Percentiles rank a stretch among this genome's conserved stretches.
Evolutionary conservation across 2,888 invertebrate species (phyloP).

Genomic region (Tyria jacobaeae): DNA sequence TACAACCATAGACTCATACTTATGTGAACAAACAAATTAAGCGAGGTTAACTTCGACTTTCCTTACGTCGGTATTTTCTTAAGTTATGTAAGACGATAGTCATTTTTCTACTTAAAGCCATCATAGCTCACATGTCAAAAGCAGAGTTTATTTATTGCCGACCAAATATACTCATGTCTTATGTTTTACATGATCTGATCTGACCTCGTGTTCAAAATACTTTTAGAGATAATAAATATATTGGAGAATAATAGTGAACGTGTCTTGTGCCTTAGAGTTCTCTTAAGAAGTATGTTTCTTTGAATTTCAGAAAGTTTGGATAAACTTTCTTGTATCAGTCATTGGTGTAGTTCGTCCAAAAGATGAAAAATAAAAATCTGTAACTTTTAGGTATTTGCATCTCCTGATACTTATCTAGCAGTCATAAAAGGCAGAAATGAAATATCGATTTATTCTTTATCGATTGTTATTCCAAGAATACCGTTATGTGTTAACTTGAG

Average conservation of each 20-base stretch:
- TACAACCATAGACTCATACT: conserved; percentile 10
- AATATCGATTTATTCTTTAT: too few species aligned
- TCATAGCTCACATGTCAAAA: conserved; percentile 66
- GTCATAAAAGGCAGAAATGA: too few species aligned
- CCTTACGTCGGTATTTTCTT: conserved; percentile 54
- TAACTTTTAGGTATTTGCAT: too few species aligned
- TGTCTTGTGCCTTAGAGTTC: conserved; percentile 1
- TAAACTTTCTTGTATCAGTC: background rate
- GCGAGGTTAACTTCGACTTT: conserved; percentile 42
- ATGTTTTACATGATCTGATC: conserved; percentile 54
- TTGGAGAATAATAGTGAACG: background rate
- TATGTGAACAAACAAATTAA: conserved; percentile 40
- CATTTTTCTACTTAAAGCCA: conserved; percentile 58
- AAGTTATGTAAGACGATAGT: conserved; percentile 55
- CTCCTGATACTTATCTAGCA: too few species aligned
- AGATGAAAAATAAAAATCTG: too few species aligned
- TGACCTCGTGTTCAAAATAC: conserved; percentile 26
- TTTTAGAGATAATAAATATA: conserved; percentile 1
- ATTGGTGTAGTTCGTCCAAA: too few species aligned
- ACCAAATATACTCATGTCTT: conserved; percentile 61
- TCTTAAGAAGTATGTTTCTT: background rate
- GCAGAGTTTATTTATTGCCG: conserved; percentile 61
- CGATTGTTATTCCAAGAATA: too few species aligned
- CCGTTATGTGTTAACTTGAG: too few species aligned
- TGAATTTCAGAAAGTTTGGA: background rate